Base-by-base conservation (phyloP, 2,797 vertebrate species). In the Masticophis lateralis region DNA sequence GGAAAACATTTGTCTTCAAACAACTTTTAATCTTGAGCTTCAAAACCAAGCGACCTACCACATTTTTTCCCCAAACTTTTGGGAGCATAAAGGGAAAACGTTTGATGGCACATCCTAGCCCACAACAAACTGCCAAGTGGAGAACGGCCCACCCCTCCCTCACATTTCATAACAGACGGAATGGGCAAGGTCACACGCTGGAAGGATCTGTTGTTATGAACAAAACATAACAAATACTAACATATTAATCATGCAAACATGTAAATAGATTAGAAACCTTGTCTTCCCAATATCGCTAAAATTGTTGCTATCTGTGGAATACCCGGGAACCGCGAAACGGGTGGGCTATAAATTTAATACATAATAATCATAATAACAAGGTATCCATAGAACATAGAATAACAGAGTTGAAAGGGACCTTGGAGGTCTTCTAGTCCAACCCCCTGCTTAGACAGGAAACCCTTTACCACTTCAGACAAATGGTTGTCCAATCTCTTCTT, bases 1-100 rank as follows among this genome's bases (percentile, higher is more conserved):
- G 96, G 95, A 94, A 97, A 97, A 98, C 97, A 97, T 97, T 96
- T 92, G 96, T 97, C 97, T 97, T 97, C 97, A 97, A 94, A 96
- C 93, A 96, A 95, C 96, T 97, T 97, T 97, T 98, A 96, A 97
- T 97, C 96, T 95, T 22, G 57, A 95, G 93, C 87, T 96, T 95
- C 93, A 97, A 95, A 96, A 96, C 57, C 90, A 43, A 6, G 74
- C 18, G 93, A 95, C 94, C 95, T 91, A 95, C 96, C 95, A 94
- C 14, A 16, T 93, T 95, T 92, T 95, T 51, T 20, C 9, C 8
- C 9, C 18, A 51, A 92, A 95, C 95, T 96, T 95, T 93, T 92
- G 57, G 90, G 91, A 93, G 95, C 87, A 91, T 91, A 96, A 95
- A 95, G 37, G 37, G 92, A 92, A 60, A 61, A 47, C 0, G 1